Base-by-base conservation (phyloP, 2,797 vertebrate species). In the Petrocephalus schoutedeni region DNA sequence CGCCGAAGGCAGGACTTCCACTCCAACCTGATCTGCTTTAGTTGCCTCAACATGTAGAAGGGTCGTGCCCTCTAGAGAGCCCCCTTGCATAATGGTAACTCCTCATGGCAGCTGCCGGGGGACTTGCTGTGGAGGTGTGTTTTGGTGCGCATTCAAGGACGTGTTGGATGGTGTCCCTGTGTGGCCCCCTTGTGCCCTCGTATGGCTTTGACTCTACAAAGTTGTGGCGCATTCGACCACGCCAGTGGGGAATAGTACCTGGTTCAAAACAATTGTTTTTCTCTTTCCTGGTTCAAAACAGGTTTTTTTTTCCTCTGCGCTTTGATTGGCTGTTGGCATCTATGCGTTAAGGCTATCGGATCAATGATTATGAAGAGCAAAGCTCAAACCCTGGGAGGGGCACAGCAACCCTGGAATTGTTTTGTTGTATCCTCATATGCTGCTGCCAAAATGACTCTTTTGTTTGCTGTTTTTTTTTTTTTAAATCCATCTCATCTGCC, bases 21-120 rank as follows among this genome's bases (percentile, higher is more conserved):
- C 87, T 45, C 77, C 32, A 88, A 53, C 41, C 14, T 82, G 67
- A 58, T 57, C 64, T 87, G 85, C 61, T 80, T 64, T 12, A 56
- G 85, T 61, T 82, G 12, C 2, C 23, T 56, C 28, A 56, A n/a
- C 41, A 19, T 49, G 77, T 71, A 32, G 28, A 58, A 23, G 58
- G 83, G 58, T 51, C 21, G 6, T 83, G 80, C n/a, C 45, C 45
- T 10, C 80, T 49, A 83, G n/a, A 51, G 19, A 6, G 23, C 61
- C 49, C 12, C 54, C 82, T 9, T 10, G 41, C 36, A 23, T 57
- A 45, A 85, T 10, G 28, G 10, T 77, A 56, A 86, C 54, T 21
- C n/a, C 64, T 57, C 41, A 45, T 74, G 80, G 61, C 80, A 89
- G 32, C 64, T 85, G 64, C 89, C 56, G 8, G 45, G 45, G 64